These are phyloP conservation scores for Diaprepes abbreviatus DNA, from an alignment of 2,888 invertebrate species.

Conservation along the genomic window DNA sequence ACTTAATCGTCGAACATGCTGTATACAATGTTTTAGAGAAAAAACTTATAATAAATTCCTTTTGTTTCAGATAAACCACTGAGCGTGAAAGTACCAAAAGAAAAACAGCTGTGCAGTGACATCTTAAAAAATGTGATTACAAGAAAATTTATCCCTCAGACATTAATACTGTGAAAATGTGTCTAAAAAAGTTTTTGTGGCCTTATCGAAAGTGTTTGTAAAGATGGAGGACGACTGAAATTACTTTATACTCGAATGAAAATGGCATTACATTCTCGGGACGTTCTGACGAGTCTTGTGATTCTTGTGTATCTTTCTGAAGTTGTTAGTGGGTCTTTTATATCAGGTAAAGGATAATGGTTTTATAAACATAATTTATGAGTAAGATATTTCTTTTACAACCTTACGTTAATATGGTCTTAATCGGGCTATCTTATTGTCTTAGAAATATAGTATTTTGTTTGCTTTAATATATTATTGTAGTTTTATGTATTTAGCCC, in stretches of 20 bases:
- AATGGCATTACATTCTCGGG: slow-evolving; percentile 47
- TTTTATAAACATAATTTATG: too few species aligned
- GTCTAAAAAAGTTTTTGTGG: slow-evolving; percentile 14
- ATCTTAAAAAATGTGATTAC: neutral
- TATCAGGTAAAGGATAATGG: slow-evolving; percentile 47
- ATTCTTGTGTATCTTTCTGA: slow-evolving; percentile 41
- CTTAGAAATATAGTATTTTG: too few species aligned
- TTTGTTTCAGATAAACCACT: slow-evolving; percentile 2
- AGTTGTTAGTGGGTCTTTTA: slow-evolving; percentile 40
- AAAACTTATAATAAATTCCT: too few species aligned
- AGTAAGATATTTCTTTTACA: too few species aligned
- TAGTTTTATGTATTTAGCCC: too few species aligned
- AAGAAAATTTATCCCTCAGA: neutral
- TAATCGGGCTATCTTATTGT: too few species aligned
- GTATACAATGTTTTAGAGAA: neutral
- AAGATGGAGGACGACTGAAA: slow-evolving; percentile 40
- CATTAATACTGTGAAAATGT: slow-evolving; percentile 20
- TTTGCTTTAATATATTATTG: too few species aligned
- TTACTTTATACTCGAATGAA: slow-evolving; percentile 38
- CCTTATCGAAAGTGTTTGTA: slow-evolving; percentile 25
- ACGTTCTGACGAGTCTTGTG: slow-evolving; percentile 45
- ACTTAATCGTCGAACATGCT: neutral
- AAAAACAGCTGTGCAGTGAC: neutral
- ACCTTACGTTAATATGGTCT: too few species aligned
- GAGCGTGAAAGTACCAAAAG: too few species aligned